Evolutionary conservation across 2,888 invertebrate species (phyloP).

Genomic region (Ectobius pallidus): DNA sequence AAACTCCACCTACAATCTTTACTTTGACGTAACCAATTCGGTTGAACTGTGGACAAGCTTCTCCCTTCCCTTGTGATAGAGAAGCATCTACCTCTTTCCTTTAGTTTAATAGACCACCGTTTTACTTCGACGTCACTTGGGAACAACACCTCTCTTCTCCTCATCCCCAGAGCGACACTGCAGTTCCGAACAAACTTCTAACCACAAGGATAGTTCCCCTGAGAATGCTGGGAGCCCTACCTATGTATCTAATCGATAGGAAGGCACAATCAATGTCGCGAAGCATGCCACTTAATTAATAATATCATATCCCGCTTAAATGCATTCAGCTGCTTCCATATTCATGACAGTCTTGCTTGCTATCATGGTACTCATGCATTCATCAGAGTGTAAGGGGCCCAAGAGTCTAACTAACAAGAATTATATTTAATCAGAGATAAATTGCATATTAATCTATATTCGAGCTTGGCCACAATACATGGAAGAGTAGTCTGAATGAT

Average conservation of each 20-base stretch:
- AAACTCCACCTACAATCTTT: neutral
- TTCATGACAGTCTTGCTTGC: too few relatives aligned
- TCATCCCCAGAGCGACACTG: neutral
- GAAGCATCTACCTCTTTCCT: neutral
- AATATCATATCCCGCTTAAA: too few relatives aligned
- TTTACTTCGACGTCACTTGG: conserved; percentile 8
- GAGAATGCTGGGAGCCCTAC: neutral
- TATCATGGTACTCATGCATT: too few relatives aligned
- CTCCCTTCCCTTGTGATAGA: neutral
- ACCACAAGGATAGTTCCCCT: neutral
- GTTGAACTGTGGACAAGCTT: neutral
- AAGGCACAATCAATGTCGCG: neutral
- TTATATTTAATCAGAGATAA: too few relatives aligned
- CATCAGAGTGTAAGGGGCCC: too few relatives aligned
- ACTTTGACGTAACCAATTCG: neutral
- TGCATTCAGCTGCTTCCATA: too few relatives aligned
- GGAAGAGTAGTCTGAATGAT: too few relatives aligned
- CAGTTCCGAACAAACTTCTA: neutral
- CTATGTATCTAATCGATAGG: neutral
- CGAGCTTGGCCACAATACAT: too few relatives aligned
- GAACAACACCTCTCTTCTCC: neutral
- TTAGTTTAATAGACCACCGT: neutral
- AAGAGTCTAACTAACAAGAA: too few relatives aligned
- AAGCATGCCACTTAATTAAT: neutral
- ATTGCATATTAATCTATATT: too few relatives aligned